Percentiles rank a stretch among this genome's conserved stretches.
Conservation (phyloP, 2,113 vertebrate genomes). For the Takifugu bimaculatus region DNA sequence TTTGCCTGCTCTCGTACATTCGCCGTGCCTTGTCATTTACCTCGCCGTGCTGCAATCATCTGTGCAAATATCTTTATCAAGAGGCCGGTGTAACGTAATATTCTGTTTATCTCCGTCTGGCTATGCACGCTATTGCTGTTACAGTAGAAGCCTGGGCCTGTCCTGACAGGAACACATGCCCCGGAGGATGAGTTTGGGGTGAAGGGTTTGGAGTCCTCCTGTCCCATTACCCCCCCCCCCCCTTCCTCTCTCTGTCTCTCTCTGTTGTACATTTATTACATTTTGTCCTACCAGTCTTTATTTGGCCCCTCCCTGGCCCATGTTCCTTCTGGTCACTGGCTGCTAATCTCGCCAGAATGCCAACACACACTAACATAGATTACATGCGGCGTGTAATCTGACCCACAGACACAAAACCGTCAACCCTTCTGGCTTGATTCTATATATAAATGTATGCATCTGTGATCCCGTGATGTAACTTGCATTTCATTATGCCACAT, state of each 20-base stretch:
- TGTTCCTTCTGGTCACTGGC: slow-evolving; percentile 28
- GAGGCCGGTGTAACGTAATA: slow-evolving; percentile 51
- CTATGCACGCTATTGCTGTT: slow-evolving; percentile 28
- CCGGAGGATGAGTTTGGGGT: slow-evolving; percentile 17
- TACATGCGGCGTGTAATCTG: slow-evolving; percentile 54
- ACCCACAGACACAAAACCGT: slow-evolving; percentile 56
- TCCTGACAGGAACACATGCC: slow-evolving; percentile 21
- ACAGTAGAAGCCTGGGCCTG: slow-evolving; percentile 43
- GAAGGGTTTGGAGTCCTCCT: slow-evolving; percentile 6
- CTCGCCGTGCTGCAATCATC: slow-evolving; percentile 14
- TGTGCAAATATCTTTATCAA: slow-evolving; percentile 36
- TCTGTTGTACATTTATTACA: slow-evolving; percentile 12
- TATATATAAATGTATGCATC: slow-evolving; percentile 7
- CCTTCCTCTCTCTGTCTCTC: neutral
- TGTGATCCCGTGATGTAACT: slow-evolving; percentile 47
- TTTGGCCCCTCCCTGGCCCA: slow-evolving; percentile 11
- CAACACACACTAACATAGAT: slow-evolving; percentile 49
- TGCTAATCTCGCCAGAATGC: slow-evolving; percentile 51
- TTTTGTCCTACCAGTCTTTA: slow-evolving; percentile 6
- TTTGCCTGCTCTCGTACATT: slow-evolving; percentile 25
- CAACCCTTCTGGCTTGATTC: slow-evolving; percentile 28
- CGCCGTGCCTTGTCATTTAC: slow-evolving; percentile 4
- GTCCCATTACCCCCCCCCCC: neutral
- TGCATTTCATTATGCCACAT: slow-evolving; percentile 1
- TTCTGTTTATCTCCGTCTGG: slow-evolving; percentile 45